phyloP scores from a whole-genome alignment of 2,113 vertebrate species.

The Sylvilagus bachmani region DNA sequence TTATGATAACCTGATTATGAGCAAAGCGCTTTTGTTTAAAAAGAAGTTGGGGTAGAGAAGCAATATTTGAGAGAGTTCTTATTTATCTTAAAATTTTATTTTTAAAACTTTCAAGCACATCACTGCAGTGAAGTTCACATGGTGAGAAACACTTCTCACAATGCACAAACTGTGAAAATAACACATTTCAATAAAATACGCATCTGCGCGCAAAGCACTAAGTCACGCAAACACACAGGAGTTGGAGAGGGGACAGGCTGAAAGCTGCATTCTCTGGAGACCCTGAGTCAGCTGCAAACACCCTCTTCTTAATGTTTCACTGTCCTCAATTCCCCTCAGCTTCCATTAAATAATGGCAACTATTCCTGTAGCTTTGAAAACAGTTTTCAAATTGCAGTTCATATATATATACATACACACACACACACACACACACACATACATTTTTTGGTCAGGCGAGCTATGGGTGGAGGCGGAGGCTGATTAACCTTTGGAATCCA shows the following conservation, averaged over 20 bases:
- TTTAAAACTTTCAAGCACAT: conserved; percentile 38
- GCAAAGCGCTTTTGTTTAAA: not conserved
- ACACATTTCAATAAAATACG: conserved; percentile 70
- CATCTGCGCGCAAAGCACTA: conserved; percentile 28
- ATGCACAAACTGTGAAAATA: conserved; percentile 53
- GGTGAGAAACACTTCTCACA: conserved; percentile 61
- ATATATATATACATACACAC: not conserved
- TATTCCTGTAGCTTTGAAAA: conserved; percentile 15
- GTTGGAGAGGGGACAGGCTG: not conserved
- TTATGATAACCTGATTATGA: not conserved
- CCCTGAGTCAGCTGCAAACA: not conserved
- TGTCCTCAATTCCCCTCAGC: not conserved
- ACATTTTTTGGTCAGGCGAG: no score
- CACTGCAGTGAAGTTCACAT: not conserved
- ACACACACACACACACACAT: no score
- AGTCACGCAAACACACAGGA: conserved; percentile 20
- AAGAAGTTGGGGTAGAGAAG: not conserved
- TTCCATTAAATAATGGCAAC: not conserved
- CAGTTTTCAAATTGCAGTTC: not conserved
- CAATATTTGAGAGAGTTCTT: conserved; percentile 16
- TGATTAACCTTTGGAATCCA: not conserved
- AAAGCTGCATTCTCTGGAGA: not conserved
- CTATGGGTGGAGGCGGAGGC: not conserved
- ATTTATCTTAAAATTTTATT: conserved; percentile 20
- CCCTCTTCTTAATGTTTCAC: not conserved